phyloP scores from a whole-genome alignment of 2,113 vertebrate species.

The Pseudois nayaur region DNA sequence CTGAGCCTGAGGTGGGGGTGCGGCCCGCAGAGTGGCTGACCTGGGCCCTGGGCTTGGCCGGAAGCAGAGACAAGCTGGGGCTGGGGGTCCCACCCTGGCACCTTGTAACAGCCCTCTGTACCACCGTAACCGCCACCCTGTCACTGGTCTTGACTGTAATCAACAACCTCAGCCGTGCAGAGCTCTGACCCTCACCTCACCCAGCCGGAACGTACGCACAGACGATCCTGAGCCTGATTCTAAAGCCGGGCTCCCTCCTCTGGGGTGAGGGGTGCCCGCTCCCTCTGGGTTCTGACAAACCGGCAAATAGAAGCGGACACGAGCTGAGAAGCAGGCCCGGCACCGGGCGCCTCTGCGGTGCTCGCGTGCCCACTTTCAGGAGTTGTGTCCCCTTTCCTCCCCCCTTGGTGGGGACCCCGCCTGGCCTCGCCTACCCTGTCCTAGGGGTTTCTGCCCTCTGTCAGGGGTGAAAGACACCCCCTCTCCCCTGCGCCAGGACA shows the following conservation, averaged over 20 bases:
- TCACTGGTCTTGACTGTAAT: neutral
- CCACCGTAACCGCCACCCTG: too few relatives aligned
- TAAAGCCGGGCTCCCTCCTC: neutral
- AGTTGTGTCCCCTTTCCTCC: rapidly evolving
- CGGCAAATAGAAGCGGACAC: too few relatives aligned
- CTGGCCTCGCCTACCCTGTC: neutral
- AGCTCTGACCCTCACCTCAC: neutral
- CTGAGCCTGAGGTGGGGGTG: neutral
- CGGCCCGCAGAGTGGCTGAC: neutral
- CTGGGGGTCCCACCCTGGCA: neutral
- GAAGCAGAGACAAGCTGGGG: neutral
- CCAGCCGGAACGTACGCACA: rapidly evolving
- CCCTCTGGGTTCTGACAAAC: neutral
- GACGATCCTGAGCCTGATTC: rapidly evolving
- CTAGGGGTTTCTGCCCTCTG: neutral
- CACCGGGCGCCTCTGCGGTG: rapidly evolving
- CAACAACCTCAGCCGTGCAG: neutral
- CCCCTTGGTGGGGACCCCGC: rapidly evolving
- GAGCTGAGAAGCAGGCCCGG: rapidly evolving
- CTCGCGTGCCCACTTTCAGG: neutral
- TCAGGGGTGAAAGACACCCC: neutral
- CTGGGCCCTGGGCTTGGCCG: neutral
- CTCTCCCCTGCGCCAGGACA: neutral
- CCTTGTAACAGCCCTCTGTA: neutral
- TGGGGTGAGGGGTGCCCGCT: neutral